Base-by-base conservation (phyloP, 2,113 vertebrate genomes). In the Pyrgilauda ruficollis region DNA sequence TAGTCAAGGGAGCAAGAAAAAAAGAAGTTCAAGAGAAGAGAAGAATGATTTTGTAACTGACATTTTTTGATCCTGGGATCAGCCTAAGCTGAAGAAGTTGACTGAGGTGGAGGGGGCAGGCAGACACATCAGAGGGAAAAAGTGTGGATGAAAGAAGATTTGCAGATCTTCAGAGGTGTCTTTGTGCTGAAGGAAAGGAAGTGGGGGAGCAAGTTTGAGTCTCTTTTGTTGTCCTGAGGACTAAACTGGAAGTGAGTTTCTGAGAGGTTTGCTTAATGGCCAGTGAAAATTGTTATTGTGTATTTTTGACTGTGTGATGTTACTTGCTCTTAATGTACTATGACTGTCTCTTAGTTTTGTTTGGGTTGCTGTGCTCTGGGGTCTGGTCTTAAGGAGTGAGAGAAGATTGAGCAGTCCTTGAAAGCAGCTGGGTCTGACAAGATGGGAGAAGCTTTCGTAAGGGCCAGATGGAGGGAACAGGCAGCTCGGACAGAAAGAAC, bases 21-120 rank as follows among this genome's bases (percentile, higher is more conserved):
- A 94, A 84, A 17, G 31, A 56, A 79, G 61, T 50, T 93, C 37
- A 59, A 76, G 31, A 90, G 43, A 77, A 91, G 75, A 92, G 79
- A 93, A 73, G 69, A 87, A 84, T 44, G 27, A 30, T 91, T 93
- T 95, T 91, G 14, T 95, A 93, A 75, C 93, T 91, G 91, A 28
- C 44, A 79, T 37, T 14, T 94, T 95, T 87, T 95, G 81, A 95
- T 95, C 85, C 62, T 2, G 5, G 74, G 62, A 91, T 96, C 92
- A 91, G 37, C 52, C 81, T 85, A 44, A 94, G 70, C 74, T 93
- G 70, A 90, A 79, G 87, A 96, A 87, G 90, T 78, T 93, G 94
- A 31, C 92, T 91, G 67, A 24, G 78, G 81, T 91, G 66, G 62
- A 85, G 52, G 15, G 61, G 22, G 22, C 52, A 69, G 93, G 59